Evolutionary conservation across 2,888 invertebrate genomes (phyloP), one percentile per base, ranked within the genome.

Genomic region (Saturnia japonica): DNA sequence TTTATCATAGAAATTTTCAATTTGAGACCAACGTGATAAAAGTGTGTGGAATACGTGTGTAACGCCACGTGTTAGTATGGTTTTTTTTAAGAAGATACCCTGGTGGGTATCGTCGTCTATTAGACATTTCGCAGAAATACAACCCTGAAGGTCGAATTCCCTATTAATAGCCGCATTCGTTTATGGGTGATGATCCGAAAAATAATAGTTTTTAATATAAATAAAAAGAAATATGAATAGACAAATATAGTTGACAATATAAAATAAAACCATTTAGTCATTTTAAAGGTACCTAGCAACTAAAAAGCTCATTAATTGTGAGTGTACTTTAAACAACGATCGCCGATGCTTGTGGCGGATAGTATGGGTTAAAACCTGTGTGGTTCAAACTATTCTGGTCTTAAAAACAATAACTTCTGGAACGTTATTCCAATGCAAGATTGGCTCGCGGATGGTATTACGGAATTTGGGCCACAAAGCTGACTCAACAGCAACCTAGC

Each of bases 381-480:
- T n/a, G n/a, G n/a, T 71, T 68, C 82, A 82, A 75, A 68, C 75
- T 69, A 88, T 84, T 84, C 62, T 85, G 71, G 76, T 70, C 75
- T 80, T 75, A 88, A 82, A 69, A 22, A 0, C 57, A 34, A 69
- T 73, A 67, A 69, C n/a, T 51, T 67, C 83, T 83, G 71, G 82
- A 88, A 84, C 76, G 78, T 72, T 80, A 84, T 87, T 91, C 72
- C 78, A 76, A 77, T 88, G 84, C 76, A 68, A 19, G 45, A 51
- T 64, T 60, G 73, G 75, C 71, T 75, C 77, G 85, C 79, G 83
- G 91, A 93, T 93, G 93, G 89, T 89, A 87, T 88, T 83, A 75
- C 85, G 92, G 93, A 90, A 94, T 94, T 93, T 93, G 91, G 93
- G 91, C 82, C 93, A 93, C 85, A 82, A 82, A 86, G 91, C 90